These are phyloP conservation scores for Apostichopus leukothele DNA, from an alignment of 53 echinoderm and acorn worm species.

Conservation along the genomic window DNA sequence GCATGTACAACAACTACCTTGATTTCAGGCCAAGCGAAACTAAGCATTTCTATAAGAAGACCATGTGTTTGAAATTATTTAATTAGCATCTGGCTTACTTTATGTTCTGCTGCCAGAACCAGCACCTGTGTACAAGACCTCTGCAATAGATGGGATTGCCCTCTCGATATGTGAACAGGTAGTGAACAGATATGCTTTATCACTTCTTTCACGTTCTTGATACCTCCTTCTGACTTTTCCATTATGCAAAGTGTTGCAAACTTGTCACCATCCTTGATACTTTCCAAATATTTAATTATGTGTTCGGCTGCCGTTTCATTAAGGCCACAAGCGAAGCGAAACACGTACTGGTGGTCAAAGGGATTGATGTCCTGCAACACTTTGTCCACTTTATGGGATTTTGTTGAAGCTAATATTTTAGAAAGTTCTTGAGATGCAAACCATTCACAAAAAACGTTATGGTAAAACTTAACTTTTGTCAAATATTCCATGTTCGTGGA, in stretches of 20 bases:
- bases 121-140: background rate
- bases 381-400: background rate
- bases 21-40: no score
- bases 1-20: no score
- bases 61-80: background rate
- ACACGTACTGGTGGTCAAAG: constrained; percentile 8
- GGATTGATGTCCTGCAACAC: background rate
- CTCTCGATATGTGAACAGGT: background rate
- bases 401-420: background rate
- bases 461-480: constrained; percentile 10
- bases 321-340: constrained; percentile 12
- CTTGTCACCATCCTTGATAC: constrained; percentile 14
- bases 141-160: background rate
- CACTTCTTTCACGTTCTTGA: background rate
- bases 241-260: constrained; percentile 20
- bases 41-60: no score
- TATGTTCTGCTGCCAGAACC: constrained; percentile 1
- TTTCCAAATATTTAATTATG: background rate
- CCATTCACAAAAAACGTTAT: constrained; percentile 10
- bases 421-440: constrained; percentile 11
- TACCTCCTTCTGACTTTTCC: background rate
- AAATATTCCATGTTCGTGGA: background rate
- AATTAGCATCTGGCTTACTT: background rate
- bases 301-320: background rate
- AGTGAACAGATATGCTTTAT: background rate